These are phyloP conservation scores for Sycophila texana DNA, from an alignment of 2,888 invertebrate genomes.

Conservation along the genomic window DNA sequence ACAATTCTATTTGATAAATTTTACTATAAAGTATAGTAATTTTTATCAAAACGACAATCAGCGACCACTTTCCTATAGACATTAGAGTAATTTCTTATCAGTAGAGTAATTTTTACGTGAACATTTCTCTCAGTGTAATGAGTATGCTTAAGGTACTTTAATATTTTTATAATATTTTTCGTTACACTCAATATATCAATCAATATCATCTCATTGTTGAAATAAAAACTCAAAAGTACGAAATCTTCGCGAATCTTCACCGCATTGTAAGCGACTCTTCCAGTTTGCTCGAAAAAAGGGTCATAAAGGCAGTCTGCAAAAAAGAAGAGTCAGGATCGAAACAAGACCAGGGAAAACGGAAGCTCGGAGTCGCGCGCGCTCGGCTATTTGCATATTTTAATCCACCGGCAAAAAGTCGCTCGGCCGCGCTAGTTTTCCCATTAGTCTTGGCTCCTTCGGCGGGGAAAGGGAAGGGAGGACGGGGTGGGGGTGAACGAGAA, in stretches of 20 bases:
- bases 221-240: neutral
- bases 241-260: neutral
- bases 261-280: neutral
- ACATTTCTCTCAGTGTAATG: too few relatives aligned
- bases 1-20: too few relatives aligned
- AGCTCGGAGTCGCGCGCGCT: neutral
- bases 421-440: slow-evolving; percentile 63
- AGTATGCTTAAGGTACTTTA: too few relatives aligned
- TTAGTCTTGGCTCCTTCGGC: slow-evolving; percentile 57
- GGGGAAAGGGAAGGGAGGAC: neutral
- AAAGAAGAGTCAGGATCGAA: neutral
- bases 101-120: too few relatives aligned
- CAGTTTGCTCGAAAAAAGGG: neutral
- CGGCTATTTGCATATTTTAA: slow-evolving; percentile 73
- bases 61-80: too few relatives aligned
- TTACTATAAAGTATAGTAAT: too few relatives aligned
- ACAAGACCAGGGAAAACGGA: slow-evolving; percentile 1
- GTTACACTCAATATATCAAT: neutral
- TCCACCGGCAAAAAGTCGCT: slow-evolving; percentile 63
- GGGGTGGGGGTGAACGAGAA: too few relatives aligned
- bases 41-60: too few relatives aligned
- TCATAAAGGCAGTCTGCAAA: neutral
- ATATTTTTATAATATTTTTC: too few relatives aligned
- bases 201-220: too few relatives aligned
- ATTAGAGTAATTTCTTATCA: too few relatives aligned